Conservation (phyloP, 2,113 vertebrate species). For the Xerus inauris region DNA sequence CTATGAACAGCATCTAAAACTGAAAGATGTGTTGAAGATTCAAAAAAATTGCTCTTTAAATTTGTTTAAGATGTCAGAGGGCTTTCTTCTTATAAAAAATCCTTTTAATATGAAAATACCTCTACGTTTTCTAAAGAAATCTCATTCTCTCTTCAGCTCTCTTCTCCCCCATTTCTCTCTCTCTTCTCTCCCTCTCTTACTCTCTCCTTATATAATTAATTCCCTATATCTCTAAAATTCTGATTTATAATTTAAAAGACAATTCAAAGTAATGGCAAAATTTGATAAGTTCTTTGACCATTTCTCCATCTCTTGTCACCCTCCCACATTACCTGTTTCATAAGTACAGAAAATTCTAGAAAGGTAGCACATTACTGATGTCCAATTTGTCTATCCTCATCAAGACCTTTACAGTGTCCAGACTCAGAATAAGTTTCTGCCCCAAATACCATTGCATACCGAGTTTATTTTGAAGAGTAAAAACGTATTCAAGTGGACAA, state of each 20-base stretch:
- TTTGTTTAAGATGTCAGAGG: constrained; percentile 25
- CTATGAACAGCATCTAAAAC: constrained; percentile 2
- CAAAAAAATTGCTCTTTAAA: constrained; percentile 36
- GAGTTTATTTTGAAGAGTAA: constrained; percentile 26
- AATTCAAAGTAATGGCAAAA: not conserved
- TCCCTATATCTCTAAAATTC: constrained; percentile 8
- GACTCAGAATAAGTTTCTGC: constrained; percentile 5
- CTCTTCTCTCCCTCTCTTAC: not conserved
- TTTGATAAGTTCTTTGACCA: not conserved
- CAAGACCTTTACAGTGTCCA: constrained; percentile 36
- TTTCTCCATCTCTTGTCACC: not conserved
- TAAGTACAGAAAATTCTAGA: not conserved
- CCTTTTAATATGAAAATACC: not conserved
- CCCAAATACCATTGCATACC: not conserved
- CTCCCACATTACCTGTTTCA: not conserved
- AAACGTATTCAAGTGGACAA: constrained; percentile 23
- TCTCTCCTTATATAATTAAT: not conserved
- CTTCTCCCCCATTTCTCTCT: not conserved
- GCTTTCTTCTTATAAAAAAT: constrained; percentile 18
- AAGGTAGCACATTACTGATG: constrained; percentile 8
- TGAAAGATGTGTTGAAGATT: not conserved
- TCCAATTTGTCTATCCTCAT: constrained; percentile 32
- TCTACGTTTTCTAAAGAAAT: constrained; percentile 1
- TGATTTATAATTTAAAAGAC: constrained; percentile 31
- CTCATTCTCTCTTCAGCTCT: not conserved